A percentile compares a stretch with the other conserved stretches of the same genome.
Conservation (phyloP, 2,888 invertebrate species). For the Phania funesta region DNA sequence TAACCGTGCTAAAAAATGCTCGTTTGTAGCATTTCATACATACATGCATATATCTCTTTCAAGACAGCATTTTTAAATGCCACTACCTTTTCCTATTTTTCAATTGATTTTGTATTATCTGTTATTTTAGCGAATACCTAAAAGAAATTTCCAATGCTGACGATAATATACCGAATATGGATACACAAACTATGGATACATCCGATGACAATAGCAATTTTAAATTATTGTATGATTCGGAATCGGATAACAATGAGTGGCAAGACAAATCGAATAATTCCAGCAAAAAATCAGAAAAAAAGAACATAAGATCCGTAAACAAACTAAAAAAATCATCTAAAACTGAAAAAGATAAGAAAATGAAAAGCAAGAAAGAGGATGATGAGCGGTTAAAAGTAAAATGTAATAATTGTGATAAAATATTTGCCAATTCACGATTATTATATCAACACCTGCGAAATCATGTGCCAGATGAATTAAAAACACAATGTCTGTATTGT, state of each 20-base stretch:
- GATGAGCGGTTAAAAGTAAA: constrained; percentile 54
- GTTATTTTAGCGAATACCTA: constrained; percentile 16
- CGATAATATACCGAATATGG: background rate
- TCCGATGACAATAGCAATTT: constrained; percentile 9
- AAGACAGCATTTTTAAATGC: no score
- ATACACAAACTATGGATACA: background rate
- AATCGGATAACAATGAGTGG: constrained; percentile 37
- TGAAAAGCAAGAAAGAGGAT: constrained; percentile 1
- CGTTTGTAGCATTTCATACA: no score
- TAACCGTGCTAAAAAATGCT: no score
- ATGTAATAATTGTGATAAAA: constrained; percentile 60
- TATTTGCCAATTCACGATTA: constrained; percentile 48
- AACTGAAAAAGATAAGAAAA: background rate
- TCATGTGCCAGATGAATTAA: constrained; percentile 59
- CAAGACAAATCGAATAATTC: constrained; percentile 15
- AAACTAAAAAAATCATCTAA: constrained; percentile 1
- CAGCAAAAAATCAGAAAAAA: constrained; percentile 19
- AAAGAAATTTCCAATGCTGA: constrained; percentile 8
- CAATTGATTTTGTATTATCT: background rate
- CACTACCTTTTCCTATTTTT: background rate
- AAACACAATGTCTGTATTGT: constrained; percentile 59
- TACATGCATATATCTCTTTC: no score
- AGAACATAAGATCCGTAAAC: background rate
- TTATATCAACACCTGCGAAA: constrained; percentile 51
- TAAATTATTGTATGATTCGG: background rate